Evolutionary conservation across 1,140 invertebrate genomes (phyloP).

Genomic region (Drosophila aff.): DNA sequence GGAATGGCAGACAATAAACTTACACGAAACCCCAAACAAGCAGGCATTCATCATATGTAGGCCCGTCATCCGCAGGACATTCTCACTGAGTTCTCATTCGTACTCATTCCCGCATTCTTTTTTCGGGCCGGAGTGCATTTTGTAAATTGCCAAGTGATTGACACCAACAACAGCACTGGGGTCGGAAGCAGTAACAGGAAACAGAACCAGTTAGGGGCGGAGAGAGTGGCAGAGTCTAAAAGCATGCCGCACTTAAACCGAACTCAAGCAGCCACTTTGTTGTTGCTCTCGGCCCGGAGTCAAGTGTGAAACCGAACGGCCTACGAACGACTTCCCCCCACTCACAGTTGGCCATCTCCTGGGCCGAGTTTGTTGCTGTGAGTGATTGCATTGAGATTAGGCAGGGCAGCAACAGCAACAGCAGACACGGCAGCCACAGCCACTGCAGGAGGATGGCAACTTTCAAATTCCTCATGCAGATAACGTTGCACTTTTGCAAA

Average conservation of each 20-base stretch:
- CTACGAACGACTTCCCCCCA: slow-evolving; percentile 19
- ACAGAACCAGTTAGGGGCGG: slow-evolving; percentile 1
- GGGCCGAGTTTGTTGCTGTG: slow-evolving; percentile 48
- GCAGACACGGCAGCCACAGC: slow-evolving; percentile 37
- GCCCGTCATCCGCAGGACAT: slow-evolving; percentile 43
- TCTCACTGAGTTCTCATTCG: slow-evolving; percentile 19
- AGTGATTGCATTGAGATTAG: slow-evolving; percentile 82
- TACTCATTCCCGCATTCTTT: slow-evolving; percentile 19
- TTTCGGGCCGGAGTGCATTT: slow-evolving; percentile 69
- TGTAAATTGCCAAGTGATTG: slow-evolving; percentile 80
- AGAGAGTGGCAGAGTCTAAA: slow-evolving; percentile 39
- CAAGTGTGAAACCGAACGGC: slow-evolving; percentile 44
- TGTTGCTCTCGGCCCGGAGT: slow-evolving; percentile 40
- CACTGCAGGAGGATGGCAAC: slow-evolving; percentile 20
- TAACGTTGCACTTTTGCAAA: slow-evolving; percentile 77
- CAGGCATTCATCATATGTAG: slow-evolving; percentile 66
- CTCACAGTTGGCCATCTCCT: slow-evolving; percentile 9
- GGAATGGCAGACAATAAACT: slow-evolving; percentile 64
- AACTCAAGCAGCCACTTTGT: slow-evolving; percentile 73
- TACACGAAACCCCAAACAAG: slow-evolving; percentile 43
- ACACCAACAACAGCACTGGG: slow-evolving; percentile 57
- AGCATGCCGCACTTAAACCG: slow-evolving; percentile 72
- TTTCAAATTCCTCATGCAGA: slow-evolving; percentile 70
- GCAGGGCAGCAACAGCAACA: slow-evolving; percentile 48
- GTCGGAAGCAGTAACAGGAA: not conserved